phyloP scores from a whole-genome alignment of 1,140 invertebrate genomes.

The Tetranychus cinnabarinus region DNA sequence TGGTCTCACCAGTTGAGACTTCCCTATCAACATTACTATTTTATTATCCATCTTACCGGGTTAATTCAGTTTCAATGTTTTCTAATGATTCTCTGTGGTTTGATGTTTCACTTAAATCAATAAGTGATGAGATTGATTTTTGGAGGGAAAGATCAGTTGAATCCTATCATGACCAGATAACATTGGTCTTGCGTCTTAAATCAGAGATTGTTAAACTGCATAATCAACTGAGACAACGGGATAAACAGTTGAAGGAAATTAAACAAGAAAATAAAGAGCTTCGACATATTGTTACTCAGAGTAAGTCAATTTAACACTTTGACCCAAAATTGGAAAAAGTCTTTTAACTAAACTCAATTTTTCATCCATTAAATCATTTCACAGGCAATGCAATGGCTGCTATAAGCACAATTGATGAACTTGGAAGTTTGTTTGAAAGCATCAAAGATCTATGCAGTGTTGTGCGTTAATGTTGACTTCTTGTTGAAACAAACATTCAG shows the following conservation, averaged over 20 bases:
- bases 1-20: conserved; percentile 7
- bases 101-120: conserved; percentile 11
- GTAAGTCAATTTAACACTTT: too few species aligned
- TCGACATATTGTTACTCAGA: too few species aligned
- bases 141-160: conserved; percentile 20
- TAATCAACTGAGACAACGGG: conserved; percentile 13
- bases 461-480: too few species aligned
- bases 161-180: conserved; percentile 20
- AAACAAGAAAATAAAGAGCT: too few species aligned
- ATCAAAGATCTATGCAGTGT: too few species aligned
- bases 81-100: conserved; percentile 9
- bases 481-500: too few species aligned
- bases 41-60: conserved; percentile 22
- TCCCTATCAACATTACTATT: conserved; percentile 22
- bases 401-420: too few species aligned
- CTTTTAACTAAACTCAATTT: too few species aligned
- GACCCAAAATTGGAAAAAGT: too few species aligned
- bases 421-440: too few species aligned
- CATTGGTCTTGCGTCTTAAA: conserved; percentile 18
- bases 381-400: too few species aligned
- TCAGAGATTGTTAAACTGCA: conserved; percentile 20
- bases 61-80: conserved; percentile 9
- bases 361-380: too few species aligned
- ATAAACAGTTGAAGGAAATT: background rate
- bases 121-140: conserved; percentile 19